Evolutionary conservation across 2,888 invertebrate genomes (phyloP).

Genomic region (Dorcus hopei): DNA sequence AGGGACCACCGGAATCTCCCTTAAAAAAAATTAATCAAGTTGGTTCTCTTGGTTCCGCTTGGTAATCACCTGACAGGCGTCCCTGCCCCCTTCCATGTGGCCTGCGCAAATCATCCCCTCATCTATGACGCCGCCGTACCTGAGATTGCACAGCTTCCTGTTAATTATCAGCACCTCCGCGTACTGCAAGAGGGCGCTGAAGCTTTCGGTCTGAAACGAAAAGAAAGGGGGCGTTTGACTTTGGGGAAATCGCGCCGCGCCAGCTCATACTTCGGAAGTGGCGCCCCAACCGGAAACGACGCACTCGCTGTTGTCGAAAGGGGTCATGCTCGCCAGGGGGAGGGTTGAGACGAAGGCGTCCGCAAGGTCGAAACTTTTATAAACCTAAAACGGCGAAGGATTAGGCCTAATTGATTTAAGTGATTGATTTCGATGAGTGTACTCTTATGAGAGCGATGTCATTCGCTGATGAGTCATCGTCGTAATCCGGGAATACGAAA

Average conservation of each 20-base stretch:
- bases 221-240: neutral
- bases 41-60: too few species aligned
- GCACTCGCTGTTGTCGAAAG: neutral
- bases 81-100: neutral
- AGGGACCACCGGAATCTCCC: conserved; percentile 30
- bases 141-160: neutral
- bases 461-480: neutral
- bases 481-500: neutral
- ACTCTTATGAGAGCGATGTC: neutral
- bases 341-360: too few species aligned
- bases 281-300: conserved; percentile 1
- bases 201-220: neutral
- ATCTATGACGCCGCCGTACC: neutral
- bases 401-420: too few species aligned
- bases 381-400: too few species aligned
- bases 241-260: too few species aligned
- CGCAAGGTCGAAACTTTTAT: too few species aligned
- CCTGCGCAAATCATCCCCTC: conserved; percentile 3
- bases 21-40: conserved; percentile 9
- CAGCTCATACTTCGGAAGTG: neutral
- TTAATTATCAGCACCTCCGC: neutral
- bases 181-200: neutral
- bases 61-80: conserved; percentile 5
- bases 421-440: too few species aligned
- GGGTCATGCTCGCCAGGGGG: too few species aligned